Conservation (phyloP, 2,113 vertebrate species). For the Shinisaurus crocodilurus region DNA sequence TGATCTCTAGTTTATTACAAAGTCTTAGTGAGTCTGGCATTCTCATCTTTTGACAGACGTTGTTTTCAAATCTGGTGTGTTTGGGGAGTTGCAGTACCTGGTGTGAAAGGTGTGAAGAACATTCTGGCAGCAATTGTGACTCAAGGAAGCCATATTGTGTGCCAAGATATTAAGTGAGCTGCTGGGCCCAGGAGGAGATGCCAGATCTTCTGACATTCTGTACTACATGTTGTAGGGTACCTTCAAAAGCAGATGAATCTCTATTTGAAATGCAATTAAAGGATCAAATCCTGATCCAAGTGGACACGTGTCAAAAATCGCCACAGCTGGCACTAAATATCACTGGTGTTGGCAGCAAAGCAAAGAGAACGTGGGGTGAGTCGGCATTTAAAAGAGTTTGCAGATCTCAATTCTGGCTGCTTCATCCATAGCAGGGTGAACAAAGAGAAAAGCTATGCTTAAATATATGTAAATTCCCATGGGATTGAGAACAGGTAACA, state of each 20-base stretch:
- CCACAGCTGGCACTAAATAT: neutral
- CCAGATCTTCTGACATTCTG: neutral
- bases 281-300: neutral
- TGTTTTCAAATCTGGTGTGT: conserved; percentile 17
- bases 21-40: neutral
- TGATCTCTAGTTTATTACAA: neutral
- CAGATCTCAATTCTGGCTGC: neutral
- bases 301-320: neutral
- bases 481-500: neutral
- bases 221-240: neutral
- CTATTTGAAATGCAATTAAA: neutral
- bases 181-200: conserved; percentile 1
- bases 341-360: neutral
- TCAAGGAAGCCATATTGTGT: conserved; percentile 18
- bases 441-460: neutral
- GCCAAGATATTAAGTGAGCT: conserved; percentile 4
- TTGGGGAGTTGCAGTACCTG: neutral
- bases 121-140: neutral
- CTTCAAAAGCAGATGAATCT: neutral
- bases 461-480: neutral
- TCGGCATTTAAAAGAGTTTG: too few relatives aligned
- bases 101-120: neutral
- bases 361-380: neutral
- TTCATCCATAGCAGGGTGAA: neutral
- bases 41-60: neutral